These are phyloP conservation scores for Mystacornis crossleyi DNA, from an alignment of 2,113 vertebrate species.

Conservation along the genomic window DNA sequence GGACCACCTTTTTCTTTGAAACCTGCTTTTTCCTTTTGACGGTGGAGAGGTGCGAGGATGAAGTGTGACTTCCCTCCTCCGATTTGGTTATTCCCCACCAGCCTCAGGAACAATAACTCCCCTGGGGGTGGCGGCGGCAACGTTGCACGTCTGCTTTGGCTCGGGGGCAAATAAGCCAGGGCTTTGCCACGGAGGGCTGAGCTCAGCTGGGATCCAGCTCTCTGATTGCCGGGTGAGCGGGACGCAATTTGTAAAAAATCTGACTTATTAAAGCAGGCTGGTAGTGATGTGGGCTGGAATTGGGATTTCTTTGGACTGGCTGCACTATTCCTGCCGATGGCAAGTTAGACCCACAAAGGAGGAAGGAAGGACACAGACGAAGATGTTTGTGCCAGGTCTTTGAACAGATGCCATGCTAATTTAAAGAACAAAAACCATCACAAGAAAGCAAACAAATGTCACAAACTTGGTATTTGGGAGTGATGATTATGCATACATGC, in stretches of 20 bases:
- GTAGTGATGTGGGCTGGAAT: neutral
- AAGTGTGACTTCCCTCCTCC: neutral
- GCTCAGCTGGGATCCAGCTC: neutral
- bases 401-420: neutral
- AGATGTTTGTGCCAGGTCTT: neutral
- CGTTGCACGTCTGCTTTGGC: neutral
- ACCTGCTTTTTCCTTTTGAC: neutral
- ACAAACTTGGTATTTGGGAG: neutral
- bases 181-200: neutral
- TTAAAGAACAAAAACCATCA: neutral
- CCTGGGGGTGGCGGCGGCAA: neutral
- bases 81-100: neutral
- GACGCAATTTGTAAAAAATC: neutral
- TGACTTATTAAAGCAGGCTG: neutral
- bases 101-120: conserved; percentile 29
- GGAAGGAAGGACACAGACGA: neutral
- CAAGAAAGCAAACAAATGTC: neutral
- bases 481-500: neutral
- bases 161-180: neutral
- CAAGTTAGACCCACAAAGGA: conserved; percentile 35
- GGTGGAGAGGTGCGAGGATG: neutral
- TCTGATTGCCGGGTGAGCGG: neutral
- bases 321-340: neutral
- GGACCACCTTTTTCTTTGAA: neutral
- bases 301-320: neutral